Base-by-base conservation (phyloP, 2,113 vertebrate species). In the Scopus umbretta region DNA sequence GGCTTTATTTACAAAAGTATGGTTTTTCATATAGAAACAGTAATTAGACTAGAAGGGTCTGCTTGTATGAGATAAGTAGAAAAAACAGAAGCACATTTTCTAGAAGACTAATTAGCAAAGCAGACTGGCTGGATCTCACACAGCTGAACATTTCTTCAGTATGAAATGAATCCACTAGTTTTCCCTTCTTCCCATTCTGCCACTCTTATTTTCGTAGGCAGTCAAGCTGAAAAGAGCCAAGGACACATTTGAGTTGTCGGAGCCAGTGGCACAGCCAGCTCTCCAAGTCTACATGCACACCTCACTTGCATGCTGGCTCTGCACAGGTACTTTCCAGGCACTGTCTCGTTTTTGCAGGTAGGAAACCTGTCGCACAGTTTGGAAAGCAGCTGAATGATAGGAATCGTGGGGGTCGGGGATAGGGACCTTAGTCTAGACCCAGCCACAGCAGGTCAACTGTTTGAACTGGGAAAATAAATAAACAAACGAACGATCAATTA, bases 401-500 rank as follows among this genome's bases (percentile, higher is more conserved):
- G 13, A 82, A 5, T 47, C 3, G 1, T 4, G 20, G 8, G 17
- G 13, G 4, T 16, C 22, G 32, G n/a, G 14, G 32, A 16, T 7
- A 9, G 0, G 14, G 34, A 62, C 36, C 81, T 85, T 42, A 30
- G 47, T 4, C 16, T 20, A 27, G n/a, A 56, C 4, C 5, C 36
- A 81, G n/a, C 3, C 88, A 30, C 3, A 30, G 70, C 17, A 16
- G 43, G 29, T 7, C 2, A 3, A 5, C 32, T 11, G 16, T 2
- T 13, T 19, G 6, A 19, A 32, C 5, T 0, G 8, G 6, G 47
- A 20, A 10, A 9, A 36, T 9, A 25, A 52, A 29, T 1, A 16
- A 50, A 27, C 3, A 25, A 6, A 4, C 7, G 13, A 10, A 47
- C 0, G 2, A 49, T 2, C 34, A 12, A 6, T 6, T 5, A 5